These are phyloP conservation scores for Scylla paramamosain DNA, from an alignment of 1,140 invertebrate genomes.

Conservation along the genomic window DNA sequence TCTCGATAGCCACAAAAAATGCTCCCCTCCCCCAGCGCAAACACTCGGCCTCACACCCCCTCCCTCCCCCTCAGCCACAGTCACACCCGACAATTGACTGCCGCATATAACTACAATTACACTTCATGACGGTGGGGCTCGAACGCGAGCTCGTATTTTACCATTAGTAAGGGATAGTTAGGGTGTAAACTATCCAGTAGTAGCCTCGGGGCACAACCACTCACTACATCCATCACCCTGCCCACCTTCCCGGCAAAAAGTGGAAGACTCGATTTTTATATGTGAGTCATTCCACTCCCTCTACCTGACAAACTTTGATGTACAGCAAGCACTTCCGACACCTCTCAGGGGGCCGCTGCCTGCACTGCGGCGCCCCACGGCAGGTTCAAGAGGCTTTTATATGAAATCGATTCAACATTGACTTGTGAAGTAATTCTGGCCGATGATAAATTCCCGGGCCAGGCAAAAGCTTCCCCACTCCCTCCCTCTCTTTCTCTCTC, in stretches of 20 bases:
- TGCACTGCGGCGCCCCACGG: background rate
- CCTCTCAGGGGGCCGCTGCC: conserved; percentile 1
- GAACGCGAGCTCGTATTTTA: conserved; percentile 74
- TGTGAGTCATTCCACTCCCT: conserved; percentile 69
- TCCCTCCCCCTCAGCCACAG: conserved; percentile 34
- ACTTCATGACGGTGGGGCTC: conserved; percentile 68
- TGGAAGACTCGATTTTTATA: conserved; percentile 60
- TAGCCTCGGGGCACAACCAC: conserved; percentile 51
- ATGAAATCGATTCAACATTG: conserved; percentile 17
- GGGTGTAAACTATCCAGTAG: conserved; percentile 72
- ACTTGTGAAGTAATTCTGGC: conserved; percentile 5
- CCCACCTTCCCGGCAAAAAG: conserved; percentile 39
- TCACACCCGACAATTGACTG: conserved; percentile 67
- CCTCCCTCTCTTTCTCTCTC: background rate
- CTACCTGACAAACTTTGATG: conserved; percentile 57
- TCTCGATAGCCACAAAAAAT: background rate
- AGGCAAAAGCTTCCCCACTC: background rate
- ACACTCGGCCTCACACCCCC: conserved; percentile 41
- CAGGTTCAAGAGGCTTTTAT: conserved; percentile 22
- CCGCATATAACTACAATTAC: conserved; percentile 73
- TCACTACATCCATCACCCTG: conserved; percentile 69
- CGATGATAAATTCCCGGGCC: background rate
- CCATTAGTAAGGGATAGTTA: conserved; percentile 75
- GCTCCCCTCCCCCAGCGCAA: conserved; percentile 10
- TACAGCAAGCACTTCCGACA: conserved; percentile 53